phyloP scores from a whole-genome alignment of 2,113 vertebrate species.

The Amazona guildingii region DNA sequence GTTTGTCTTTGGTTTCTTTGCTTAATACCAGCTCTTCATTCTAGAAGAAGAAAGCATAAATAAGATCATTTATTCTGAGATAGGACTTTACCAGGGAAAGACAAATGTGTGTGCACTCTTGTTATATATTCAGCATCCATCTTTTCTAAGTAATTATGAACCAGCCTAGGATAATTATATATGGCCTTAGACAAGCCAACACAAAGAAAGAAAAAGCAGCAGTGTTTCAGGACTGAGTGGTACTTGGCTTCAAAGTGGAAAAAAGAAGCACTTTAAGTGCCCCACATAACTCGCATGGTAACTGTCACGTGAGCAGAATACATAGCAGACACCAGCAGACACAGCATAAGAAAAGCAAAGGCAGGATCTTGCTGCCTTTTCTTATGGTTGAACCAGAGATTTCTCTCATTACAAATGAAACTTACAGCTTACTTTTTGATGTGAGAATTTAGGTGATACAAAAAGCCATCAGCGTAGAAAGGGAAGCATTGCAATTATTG shows the following conservation, averaged over 20 bases:
- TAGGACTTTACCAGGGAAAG: background rate
- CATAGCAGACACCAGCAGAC: background rate
- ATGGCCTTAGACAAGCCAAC: background rate
- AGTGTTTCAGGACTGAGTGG: background rate
- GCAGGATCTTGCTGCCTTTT: background rate
- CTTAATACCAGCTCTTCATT: slow-evolving; percentile 75
- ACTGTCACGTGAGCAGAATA: background rate
- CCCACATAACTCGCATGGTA: accelerated
- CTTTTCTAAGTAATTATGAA: background rate
- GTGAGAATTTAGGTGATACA: background rate
- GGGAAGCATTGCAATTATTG: background rate
- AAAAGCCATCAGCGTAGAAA: background rate
- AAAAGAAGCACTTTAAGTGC: background rate
- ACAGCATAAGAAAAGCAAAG: background rate
- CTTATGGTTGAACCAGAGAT: background rate
- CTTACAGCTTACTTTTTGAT: background rate
- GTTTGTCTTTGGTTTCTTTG: slow-evolving; percentile 92
- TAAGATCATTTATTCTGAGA: background rate
- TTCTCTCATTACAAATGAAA: background rate
- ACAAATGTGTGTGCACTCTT: background rate
- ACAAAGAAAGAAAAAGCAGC: background rate
- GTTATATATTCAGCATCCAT: background rate
- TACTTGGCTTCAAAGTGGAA: background rate
- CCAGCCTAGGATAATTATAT: background rate
- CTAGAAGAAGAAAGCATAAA: slow-evolving; percentile 61